A percentile compares a stretch with the other conserved stretches of the same genome.
Evolutionary conservation across 2,888 invertebrate species (phyloP).

Genomic region (Blera fallax): DNA sequence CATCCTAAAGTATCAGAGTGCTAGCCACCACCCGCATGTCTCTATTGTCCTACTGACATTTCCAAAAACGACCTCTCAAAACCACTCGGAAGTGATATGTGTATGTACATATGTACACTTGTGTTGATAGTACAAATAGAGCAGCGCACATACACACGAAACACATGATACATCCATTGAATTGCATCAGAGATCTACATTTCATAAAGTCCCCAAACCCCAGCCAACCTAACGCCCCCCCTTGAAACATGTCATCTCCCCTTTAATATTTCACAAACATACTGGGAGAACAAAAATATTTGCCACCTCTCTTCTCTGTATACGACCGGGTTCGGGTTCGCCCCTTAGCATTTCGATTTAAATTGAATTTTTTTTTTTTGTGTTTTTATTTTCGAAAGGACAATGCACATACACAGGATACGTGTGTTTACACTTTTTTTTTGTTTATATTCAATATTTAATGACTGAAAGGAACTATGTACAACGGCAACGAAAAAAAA

Average conservation of each 20-base stretch:
- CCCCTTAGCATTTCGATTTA: conserved; percentile 65
- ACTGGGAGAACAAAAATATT: conserved; percentile 53
- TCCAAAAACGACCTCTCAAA: conserved; percentile 64
- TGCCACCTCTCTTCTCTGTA: conserved; percentile 46
- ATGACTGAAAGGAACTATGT: conserved; percentile 53
- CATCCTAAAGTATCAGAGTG: conserved; percentile 44
- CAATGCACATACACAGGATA: conserved; percentile 48
- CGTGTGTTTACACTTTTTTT: conserved; percentile 30
- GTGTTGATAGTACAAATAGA: conserved; percentile 49
- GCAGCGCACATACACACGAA: conserved; percentile 13
- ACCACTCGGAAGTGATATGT: conserved; percentile 65
- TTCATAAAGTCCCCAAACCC: not conserved
- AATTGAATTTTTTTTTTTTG: conserved; percentile 52
- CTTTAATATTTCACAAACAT: conserved; percentile 71
- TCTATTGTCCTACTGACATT: conserved; percentile 66
- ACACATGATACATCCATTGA: conserved; percentile 40
- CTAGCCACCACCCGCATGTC: not conserved
- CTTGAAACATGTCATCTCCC: conserved; percentile 59
- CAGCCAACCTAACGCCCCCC: conserved; percentile 6
- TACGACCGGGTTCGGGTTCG: conserved; percentile 19
- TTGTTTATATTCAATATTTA: conserved; percentile 70
- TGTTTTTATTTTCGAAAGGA: conserved; percentile 43
- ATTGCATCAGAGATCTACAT: conserved; percentile 54
- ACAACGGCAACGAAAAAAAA: not conserved
- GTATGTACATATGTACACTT: conserved; percentile 26